These are phyloP conservation scores for Notarius quadriscutis DNA, from an alignment of 2,113 vertebrate species.

Conservation along the genomic window DNA sequence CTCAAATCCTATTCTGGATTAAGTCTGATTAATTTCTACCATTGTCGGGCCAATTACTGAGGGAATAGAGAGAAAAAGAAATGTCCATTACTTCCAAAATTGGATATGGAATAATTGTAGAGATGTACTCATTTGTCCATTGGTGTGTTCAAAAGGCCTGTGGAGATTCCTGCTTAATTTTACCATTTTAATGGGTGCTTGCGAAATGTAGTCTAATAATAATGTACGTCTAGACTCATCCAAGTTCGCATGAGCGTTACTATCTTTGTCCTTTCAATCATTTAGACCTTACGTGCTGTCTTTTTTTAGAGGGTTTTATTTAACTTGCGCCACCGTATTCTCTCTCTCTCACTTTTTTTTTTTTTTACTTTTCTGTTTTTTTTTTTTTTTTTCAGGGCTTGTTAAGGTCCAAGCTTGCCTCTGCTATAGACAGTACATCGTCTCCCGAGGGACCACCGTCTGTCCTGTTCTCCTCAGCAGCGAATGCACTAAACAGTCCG, in stretches of 20 bases:
- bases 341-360: neutral
- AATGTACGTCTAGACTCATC: conserved; percentile 41
- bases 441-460: conserved; percentile 40
- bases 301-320: conserved; percentile 39
- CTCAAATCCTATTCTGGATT: conserved; percentile 57
- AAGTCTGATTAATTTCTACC: conserved; percentile 61
- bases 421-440: conserved; percentile 53
- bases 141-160: conserved; percentile 51
- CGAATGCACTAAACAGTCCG: conserved; percentile 48
- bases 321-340: neutral
- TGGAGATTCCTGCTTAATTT: conserved; percentile 49
- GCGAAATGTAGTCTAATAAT: conserved; percentile 50
- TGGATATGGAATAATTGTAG: conserved; percentile 54
- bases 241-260: conserved; percentile 38
- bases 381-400: conserved; percentile 71
- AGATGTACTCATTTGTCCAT: conserved; percentile 51
- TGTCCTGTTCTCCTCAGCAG: conserved; percentile 62
- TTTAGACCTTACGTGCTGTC: conserved; percentile 18
- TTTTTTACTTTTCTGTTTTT: neutral
- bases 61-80: conserved; percentile 49
- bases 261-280: conserved; percentile 43
- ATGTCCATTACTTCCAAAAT: conserved; percentile 56
- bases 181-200: conserved; percentile 47
- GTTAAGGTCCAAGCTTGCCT: conserved; percentile 77
- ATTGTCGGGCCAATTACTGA: conserved; percentile 56